Base-by-base conservation (phyloP, 1,140 invertebrate species). In the Ceratina japonica region DNA sequence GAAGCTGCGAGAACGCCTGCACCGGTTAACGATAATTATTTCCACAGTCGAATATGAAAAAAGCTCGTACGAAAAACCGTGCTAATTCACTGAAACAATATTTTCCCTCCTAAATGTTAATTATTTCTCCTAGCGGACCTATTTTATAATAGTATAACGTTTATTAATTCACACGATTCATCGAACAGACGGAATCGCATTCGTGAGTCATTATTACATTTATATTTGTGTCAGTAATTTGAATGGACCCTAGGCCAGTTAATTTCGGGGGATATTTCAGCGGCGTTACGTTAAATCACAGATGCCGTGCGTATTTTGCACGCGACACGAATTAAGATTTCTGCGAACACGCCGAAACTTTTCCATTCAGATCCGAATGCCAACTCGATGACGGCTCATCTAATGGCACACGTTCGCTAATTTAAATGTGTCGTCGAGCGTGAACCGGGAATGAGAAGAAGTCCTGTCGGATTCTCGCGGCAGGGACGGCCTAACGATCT, bases 401-500 rank as follows among this genome's bases (percentile, higher is more conserved):
- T 44, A 15, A 69, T 12, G 66, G 16, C 4, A 44, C 44, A 20
- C 10, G 37, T 18, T 22, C 31, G 37, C 16, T 51, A 15, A 63
- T 73, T 52, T 37, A 49, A n/a, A 18, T n/a, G 56, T 20, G n/a
- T 59, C n/a, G 8, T 54, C 37, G 10, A 54, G 13, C 52, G 52
- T 54, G 52, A 44, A 54, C 18, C 13, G 52, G 52, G 15, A n/a
- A 54, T 54, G 12, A 54, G 52, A 54, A 54, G 12, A 15, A n/a
- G 15, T 54, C 52, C 52, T 31, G 27, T 31, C 27, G 27, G 27
- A 31, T 31, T 31, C 27, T 31, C 27, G 1, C 37, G 37, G 37
- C 37, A 44, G 37, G 37, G 10, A 44, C 10, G 10, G 37, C 37
- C 10, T 87, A 87, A 89, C 83, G 83, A 89, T 87, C 83, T 84